Percentiles rank a stretch among this genome's conserved stretches.
phyloP scores from a whole-genome alignment of 2,797 vertebrate genomes.

The Dendrocincla tyrannina region DNA sequence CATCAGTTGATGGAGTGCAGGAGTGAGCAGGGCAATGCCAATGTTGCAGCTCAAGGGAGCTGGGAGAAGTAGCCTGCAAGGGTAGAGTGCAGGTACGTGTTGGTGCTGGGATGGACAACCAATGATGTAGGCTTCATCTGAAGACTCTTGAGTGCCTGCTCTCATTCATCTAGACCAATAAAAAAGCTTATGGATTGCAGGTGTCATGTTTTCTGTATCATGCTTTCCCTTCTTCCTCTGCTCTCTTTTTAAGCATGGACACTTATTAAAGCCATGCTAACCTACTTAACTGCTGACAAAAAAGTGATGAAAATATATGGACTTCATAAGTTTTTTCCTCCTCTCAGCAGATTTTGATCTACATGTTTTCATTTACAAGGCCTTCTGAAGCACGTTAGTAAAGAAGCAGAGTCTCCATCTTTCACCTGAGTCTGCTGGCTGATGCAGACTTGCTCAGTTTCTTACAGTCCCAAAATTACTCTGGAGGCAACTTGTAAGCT shows the following conservation, averaged over 20 bases:
- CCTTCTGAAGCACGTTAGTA: not conserved
- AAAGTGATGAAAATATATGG: not conserved
- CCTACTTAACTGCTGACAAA: not conserved
- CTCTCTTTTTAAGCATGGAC: not conserved
- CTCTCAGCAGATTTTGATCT: not conserved
- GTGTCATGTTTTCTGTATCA: not conserved
- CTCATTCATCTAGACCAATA: not conserved
- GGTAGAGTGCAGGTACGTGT: not conserved
- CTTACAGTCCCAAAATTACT: not conserved
- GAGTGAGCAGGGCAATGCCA: fast-evolving
- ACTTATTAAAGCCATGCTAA: not conserved
- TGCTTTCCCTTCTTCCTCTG: not conserved
- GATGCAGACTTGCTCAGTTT: not conserved
- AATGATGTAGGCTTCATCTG: not conserved
- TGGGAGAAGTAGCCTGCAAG: not conserved
- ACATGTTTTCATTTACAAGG: not conserved
- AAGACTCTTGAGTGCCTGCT: not conserved
- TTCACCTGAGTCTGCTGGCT: not conserved
- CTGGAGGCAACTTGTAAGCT: not conserved
- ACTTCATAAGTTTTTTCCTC: not conserved
- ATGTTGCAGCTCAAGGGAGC: not conserved
- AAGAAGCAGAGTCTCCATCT: not conserved
- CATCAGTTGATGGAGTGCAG: not conserved
- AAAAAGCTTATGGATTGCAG: not conserved
- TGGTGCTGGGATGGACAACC: not conserved